Evolutionary conservation across 2,113 vertebrate genomes (phyloP), one percentile per base, ranked within the genome.

Genomic region (Fregetta grallaria): DNA sequence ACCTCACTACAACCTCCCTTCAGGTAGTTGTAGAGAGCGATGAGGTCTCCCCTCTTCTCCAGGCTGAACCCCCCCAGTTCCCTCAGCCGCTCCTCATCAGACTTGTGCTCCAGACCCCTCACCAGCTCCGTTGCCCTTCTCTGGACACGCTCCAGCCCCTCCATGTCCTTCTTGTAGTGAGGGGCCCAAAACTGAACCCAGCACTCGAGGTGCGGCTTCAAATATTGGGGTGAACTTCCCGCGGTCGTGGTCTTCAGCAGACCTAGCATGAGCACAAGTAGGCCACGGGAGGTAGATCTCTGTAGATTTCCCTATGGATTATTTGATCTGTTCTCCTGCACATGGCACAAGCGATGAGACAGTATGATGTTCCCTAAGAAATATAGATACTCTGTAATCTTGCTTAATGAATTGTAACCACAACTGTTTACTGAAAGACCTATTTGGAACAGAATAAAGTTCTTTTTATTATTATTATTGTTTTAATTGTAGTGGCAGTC

Each of bases 201-300:
- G 38, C 38, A 38, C 38, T 38, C 38, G 38, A 38, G 38, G 38
- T 38, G 38, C 38, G 38, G 38, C 38, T 10, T 38, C 38, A 38
- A 38, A 38, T 34, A 1, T 3, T 45, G 59, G 61, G 38, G 17
- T 56, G 49, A 40, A 71, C 30, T 27, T 63, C 42, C 59, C 1
- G 0, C 20, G 4, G 17, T 14, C 1, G 0, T 26, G n/a, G 40
- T 56, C 55, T 80, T 44, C 20, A 38, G 42, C 23, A 23, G n/a
- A 13, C 4, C 4, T 29, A 15, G 26, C 10, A 0, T 5, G 81
- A 86, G 50, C 50, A 34, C 32, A 27, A 16, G 29, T 5, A 34
- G 73, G 16, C 44, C 7, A 3, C 7, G 19, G 55, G 56, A 62
- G 53, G 47, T 59, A 26, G 30, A 53, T 38, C 26, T 81, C 23